Base-by-base conservation (phyloP, 2,113 vertebrate species). In the Columbina picui region DNA sequence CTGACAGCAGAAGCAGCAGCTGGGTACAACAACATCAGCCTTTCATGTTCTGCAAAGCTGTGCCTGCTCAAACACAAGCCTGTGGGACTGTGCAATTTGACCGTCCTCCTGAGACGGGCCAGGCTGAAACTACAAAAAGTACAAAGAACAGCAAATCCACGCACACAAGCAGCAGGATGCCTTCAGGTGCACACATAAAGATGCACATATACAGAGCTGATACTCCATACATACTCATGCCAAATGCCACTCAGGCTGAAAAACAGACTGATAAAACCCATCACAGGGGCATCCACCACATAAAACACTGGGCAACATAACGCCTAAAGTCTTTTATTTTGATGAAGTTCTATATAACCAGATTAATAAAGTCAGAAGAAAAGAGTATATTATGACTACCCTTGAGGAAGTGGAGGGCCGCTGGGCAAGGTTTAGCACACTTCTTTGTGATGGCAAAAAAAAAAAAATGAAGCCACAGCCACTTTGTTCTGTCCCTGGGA, bases 1-100 rank as follows among this genome's bases (percentile, higher is more conserved):
- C 41, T 2, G 9, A 93, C 89, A 97, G 81, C 87, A 87, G 56
- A 30, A 94, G 43, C 76, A 94, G 89, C 94, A 87, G 84, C 84
- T 92, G 89, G 76, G 65, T 71, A 80, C 32, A 77, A 82, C 70
- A 85, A 68, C 70, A 64, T 76, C 0, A 0, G 75, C 52, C 80
- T 92, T 95, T 89, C 14, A 90, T 91, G 89, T 82, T 87, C 69
- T 1, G 8, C 8, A 5, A 81, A 94, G 64, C 77, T 77, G 59
- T 10, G 71, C 23, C 38, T 87, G 76, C 63, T 84, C 60, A 92
- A 94, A 87, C 56, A 89, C 56, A 78, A 91, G 73, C 60, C 73
- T 87, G 65, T 1, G 0, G 68, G 64, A 76, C 61, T 81, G 68
- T 55, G 76, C 19, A 90, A 81, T 60, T 64, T 1, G 0, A n/a